Percentiles rank a stretch among this genome's conserved stretches.
phyloP scores from a whole-genome alignment of 2,888 invertebrate species.

The Luperina nickerlii region DNA sequence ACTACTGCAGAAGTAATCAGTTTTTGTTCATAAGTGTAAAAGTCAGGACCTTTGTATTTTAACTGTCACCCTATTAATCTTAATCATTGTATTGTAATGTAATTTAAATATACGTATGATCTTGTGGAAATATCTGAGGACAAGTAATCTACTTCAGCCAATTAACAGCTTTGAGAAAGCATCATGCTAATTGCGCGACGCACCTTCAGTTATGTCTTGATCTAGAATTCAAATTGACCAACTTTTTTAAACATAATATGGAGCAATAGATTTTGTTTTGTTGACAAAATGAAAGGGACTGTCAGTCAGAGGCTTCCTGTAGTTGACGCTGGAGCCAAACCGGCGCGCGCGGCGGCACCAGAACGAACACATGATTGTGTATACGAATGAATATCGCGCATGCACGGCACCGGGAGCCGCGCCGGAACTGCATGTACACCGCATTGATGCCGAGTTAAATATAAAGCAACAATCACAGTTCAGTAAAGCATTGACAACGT shows the following conservation, averaged over 20 bases:
- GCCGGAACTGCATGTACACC: no score
- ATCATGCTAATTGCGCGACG: constrained; percentile 1
- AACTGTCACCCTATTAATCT: not conserved
- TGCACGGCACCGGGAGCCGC: no score
- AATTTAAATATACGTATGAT: constrained; percentile 12
- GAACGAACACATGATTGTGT: no score
- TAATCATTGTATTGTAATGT: not conserved
- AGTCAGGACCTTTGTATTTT: not conserved
- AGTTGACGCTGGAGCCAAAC: not conserved
- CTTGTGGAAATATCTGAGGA: constrained; percentile 32
- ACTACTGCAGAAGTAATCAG: constrained; percentile 2
- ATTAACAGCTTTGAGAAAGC: not conserved
- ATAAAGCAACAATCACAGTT: no score
- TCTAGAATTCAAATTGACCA: constrained; percentile 7
- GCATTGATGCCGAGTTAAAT: no score
- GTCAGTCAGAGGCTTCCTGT: not conserved
- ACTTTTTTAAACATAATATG: constrained; percentile 10
- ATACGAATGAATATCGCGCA: no score
- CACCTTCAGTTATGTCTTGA: not conserved
- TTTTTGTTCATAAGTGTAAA: constrained; percentile 3
- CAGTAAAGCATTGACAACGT: no score
- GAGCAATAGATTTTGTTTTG: not conserved
- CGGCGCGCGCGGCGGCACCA: no score
- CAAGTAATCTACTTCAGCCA: not conserved
- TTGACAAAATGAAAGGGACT: not conserved